Base-by-base conservation (phyloP, 2,113 vertebrate species). In the Phalacrocorax pelagicus region DNA sequence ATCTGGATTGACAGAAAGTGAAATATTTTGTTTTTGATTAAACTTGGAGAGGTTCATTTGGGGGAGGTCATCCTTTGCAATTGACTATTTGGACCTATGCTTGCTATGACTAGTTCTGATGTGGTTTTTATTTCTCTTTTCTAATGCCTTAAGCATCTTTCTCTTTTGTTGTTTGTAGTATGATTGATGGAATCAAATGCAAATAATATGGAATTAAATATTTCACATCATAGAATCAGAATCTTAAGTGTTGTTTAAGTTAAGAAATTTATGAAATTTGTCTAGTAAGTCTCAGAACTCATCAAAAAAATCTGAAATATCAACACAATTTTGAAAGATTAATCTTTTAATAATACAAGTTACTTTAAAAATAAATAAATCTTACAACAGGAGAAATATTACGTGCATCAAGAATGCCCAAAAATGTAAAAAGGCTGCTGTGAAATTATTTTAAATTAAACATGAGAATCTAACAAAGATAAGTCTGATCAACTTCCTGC, bases 391-490 rank as follows among this genome's bases (percentile, higher is more conserved):
- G 9, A 93, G 81, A 79, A 86, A 86, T 81, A 83, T 71, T 87
- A 49, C 15, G 8, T 69, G 26, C 57, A 46, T 92, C 90, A 91
- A 81, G 32, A 91, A 87, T 62, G 24, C 42, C 69, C 72, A 52
- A 84, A 87, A 81, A 12, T 3, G 2, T 81, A 30, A 86, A 92
- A 94, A 52, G 16, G 11, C 70, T 72, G 23, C 15, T 89, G 23
- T 81, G 67, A 94, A 91, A 71, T 78, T 81, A 26, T 78, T 94
- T 84, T 93, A 61, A 93, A 95, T 97, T 93, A 93, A 94, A 90
- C 63, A 80, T 73, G 65, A 84, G 19, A 36, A 63, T 88, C 58
- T 77, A 91, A 73, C 55, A 67, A 78, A 92, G 32, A 26, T 36
- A 74, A 85, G 15, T 57, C 40, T 72, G 49, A 92, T 47, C 52